Evolutionary conservation across 2,113 vertebrate species (phyloP).

Genomic region (Xiphorhynchus elegans): DNA sequence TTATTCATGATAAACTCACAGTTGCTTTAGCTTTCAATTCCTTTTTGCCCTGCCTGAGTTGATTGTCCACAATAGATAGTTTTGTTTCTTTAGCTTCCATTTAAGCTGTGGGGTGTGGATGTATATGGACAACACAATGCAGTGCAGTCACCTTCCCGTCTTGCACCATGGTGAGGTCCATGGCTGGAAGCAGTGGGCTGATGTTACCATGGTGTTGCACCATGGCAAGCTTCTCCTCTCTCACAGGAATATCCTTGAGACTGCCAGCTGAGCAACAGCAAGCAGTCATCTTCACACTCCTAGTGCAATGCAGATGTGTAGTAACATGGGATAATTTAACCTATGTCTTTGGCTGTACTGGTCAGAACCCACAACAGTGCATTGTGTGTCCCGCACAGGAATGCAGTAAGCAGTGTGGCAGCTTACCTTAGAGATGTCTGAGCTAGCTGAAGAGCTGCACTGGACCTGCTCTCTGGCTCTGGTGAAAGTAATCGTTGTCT

Average conservation of each 20-base stretch:
- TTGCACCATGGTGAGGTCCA: not conserved
- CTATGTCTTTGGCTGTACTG: not conserved
- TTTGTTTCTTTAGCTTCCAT: not conserved
- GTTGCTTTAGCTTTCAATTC: not conserved
- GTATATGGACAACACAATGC: fast-evolving
- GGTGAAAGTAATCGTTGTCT: not conserved
- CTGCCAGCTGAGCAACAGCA: not conserved
- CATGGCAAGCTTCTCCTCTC: not conserved
- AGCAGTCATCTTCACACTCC: not conserved
- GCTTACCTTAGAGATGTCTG: not conserved
- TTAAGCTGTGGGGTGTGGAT: not conserved
- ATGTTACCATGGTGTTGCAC: not conserved
- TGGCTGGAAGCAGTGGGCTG: not conserved
- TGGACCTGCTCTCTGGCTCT: not conserved
- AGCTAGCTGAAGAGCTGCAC: not conserved
- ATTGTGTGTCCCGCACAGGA: not conserved
- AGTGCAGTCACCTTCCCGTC: not conserved
- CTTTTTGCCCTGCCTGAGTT: not conserved
- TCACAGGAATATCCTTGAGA: not conserved
- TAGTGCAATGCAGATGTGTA: not conserved
- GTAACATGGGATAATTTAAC: not conserved
- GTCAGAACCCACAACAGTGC: not conserved
- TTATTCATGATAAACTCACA: not conserved
- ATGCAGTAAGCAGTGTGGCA: not conserved
- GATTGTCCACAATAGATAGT: not conserved